Evolutionary conservation across 2,113 vertebrate species (phyloP).

Genomic region (Colaptes auratus): DNA sequence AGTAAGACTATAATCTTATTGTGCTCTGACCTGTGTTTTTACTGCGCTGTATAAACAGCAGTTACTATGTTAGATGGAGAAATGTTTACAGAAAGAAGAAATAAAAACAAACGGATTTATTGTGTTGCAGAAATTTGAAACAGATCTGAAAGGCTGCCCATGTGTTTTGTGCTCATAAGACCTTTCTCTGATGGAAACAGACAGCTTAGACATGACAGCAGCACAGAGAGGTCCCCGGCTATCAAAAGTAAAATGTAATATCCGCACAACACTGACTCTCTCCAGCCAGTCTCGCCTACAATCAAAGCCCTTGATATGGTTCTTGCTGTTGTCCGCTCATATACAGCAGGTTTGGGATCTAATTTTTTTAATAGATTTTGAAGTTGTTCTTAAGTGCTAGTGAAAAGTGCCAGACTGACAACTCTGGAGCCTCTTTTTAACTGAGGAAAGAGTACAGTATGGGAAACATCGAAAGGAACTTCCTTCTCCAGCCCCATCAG

Average conservation of each 20-base stretch:
- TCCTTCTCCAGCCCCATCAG: not conserved
- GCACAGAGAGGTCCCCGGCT: not conserved
- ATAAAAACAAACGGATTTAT: constrained; percentile 78
- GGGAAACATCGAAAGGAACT: constrained; percentile 6
- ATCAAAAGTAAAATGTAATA: constrained; percentile 57
- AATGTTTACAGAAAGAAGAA: constrained; percentile 81
- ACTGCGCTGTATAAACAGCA: constrained; percentile 76
- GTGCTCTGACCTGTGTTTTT: constrained; percentile 77
- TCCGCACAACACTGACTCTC: not conserved
- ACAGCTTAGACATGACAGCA: constrained; percentile 70
- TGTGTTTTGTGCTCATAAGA: constrained; percentile 70
- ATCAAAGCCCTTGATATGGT: not conserved
- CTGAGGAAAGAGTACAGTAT: not conserved
- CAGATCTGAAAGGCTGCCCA: constrained; percentile 47
- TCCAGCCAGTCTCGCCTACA: not conserved
- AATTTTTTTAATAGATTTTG: constrained; percentile 16
- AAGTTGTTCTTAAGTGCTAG: constrained; percentile 38
- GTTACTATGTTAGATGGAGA: constrained; percentile 74
- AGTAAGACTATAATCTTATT: constrained; percentile 83
- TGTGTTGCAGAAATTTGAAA: constrained; percentile 76
- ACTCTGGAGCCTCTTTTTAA: constrained; percentile 13
- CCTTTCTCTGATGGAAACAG: constrained; percentile 70
- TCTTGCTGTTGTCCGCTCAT: constrained; percentile 16
- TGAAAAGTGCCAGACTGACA: constrained; percentile 64
- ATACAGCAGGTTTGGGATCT: not conserved